A percentile compares a stretch with the other conserved stretches of the same genome.
These are phyloP conservation scores for Oligia strigilis DNA, from an alignment of 2,888 invertebrate genomes.

Conservation along the genomic window DNA sequence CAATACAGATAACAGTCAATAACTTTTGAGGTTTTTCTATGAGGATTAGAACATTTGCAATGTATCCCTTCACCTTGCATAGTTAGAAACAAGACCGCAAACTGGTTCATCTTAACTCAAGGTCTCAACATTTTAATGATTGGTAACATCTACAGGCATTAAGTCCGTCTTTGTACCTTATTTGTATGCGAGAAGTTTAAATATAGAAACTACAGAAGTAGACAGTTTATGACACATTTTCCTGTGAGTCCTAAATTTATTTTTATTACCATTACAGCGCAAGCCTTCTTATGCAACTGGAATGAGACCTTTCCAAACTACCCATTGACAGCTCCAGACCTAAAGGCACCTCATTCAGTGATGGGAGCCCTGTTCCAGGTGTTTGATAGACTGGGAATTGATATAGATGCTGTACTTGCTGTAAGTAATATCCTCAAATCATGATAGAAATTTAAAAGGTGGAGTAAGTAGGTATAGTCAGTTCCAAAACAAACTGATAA, in stretches of 20 bases:
- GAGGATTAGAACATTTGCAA: neutral
- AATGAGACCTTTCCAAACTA: constrained; percentile 79
- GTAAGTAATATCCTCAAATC: constrained; percentile 68
- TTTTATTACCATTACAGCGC: constrained; percentile 60
- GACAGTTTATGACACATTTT: neutral
- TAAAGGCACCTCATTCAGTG: constrained; percentile 82
- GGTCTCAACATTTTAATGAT: neutral
- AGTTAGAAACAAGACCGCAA: neutral
- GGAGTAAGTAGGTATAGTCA: too few species aligned
- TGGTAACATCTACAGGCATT: neutral
- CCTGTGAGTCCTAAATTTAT: neutral
- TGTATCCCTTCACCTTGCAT: neutral
- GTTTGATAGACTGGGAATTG: constrained; percentile 82
- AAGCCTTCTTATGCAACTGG: constrained; percentile 78
- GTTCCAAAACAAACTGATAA: too few species aligned
- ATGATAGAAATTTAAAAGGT: neutral
- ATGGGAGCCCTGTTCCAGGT: constrained; percentile 80
- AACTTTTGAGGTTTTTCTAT: neutral
- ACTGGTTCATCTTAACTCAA: neutral
- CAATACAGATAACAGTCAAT: neutral
- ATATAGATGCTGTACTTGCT: constrained; percentile 78
- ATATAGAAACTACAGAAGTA: neutral
- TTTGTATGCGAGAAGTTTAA: neutral
- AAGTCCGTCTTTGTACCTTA: neutral
- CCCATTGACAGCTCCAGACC: constrained; percentile 74